Evolutionary conservation across 53 echinoderm and acorn worm species (phyloP), one percentile per base, ranked within the genome.

Genomic region (Zoroaster sp.): DNA sequence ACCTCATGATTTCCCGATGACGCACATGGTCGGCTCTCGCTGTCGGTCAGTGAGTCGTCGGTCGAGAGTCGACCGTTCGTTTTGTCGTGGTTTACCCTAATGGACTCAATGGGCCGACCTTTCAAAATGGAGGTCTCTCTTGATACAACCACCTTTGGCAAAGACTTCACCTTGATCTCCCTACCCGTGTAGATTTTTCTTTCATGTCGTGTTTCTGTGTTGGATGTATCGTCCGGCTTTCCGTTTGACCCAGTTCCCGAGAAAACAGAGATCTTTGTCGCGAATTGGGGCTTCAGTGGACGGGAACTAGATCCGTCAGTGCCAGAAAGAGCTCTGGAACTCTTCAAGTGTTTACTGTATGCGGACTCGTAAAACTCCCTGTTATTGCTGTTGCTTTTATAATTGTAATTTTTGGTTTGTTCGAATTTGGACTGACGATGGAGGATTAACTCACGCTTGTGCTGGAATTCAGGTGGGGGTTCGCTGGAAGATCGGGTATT

Each of bases 91-190:
- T 71, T 71, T 15, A 85, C 85, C 51, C 85, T 47, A 35, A 85
- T 70, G 17, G 70, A 70, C 71, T 85, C 85, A 30, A 85, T 85
- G 34, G 71, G 85, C n/a, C 71, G 51, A 1, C 28, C 85, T 41
- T 85, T 85, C 37, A 71, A 42, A 25, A 44, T 69, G n/a, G 85
- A 85, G 35, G 69, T 70, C 32, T 85, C 85, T 51, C 85, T 72
- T 3, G 85, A 69, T 9, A 85, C 85, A 2, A 85, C 85, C 70
- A 85, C 85, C 67, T 52, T 85, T 18, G 85, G 85, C 70, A 85
- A 21, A 32, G 85, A 70, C 38, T 85, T 85, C 70, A 85, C 85
- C 47, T 72, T 85, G 72, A 85, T 85, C 85, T 85, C 85, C 35
- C 71, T 31, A 18, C 85, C 85, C n/a, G 70, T 47, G 49, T 70